Evolutionary conservation across 1,140 invertebrate genomes (phyloP).

Genomic region (Varroa destructor): DNA sequence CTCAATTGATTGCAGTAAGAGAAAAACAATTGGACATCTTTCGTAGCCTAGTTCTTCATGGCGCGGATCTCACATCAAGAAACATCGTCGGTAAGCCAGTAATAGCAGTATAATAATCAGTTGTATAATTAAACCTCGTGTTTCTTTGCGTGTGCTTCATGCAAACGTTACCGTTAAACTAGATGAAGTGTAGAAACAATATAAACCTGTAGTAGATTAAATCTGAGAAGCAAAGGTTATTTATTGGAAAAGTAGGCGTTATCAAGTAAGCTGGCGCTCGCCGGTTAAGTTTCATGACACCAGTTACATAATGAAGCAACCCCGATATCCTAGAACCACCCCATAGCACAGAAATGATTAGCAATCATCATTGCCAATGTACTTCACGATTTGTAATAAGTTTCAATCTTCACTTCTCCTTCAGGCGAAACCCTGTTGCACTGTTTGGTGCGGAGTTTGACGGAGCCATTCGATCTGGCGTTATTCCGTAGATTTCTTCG

Average conservation of each 20-base stretch:
- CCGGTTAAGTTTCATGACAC: too few relatives aligned
- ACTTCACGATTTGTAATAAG: too few relatives aligned
- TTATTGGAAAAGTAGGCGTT: too few relatives aligned
- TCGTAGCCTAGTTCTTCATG: neutral
- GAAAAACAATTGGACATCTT: slow-evolving; percentile 23
- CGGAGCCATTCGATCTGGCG: slow-evolving; percentile 17
- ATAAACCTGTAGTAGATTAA: too few relatives aligned
- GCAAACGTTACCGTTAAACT: neutral
- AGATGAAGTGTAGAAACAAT: neutral
- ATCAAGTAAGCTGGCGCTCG: too few relatives aligned
- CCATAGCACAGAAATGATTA: too few relatives aligned
- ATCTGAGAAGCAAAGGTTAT: too few relatives aligned
- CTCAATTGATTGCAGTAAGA: slow-evolving; percentile 9
- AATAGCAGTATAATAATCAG: neutral
- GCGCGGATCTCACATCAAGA: neutral
- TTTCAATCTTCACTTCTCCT: neutral
- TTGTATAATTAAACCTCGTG: neutral
- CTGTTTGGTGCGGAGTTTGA: slow-evolving; percentile 7
- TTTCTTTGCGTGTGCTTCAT: neutral
- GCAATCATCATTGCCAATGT: too few relatives aligned
- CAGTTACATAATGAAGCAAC: too few relatives aligned
- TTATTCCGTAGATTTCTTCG: slow-evolving; percentile 4
- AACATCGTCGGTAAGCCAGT: too few relatives aligned
- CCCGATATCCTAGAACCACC: too few relatives aligned
- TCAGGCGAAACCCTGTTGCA: slow-evolving; percentile 13